phyloP scores from a whole-genome alignment of 2,797 vertebrate genomes.

The Cephalopachus bancanus region DNA sequence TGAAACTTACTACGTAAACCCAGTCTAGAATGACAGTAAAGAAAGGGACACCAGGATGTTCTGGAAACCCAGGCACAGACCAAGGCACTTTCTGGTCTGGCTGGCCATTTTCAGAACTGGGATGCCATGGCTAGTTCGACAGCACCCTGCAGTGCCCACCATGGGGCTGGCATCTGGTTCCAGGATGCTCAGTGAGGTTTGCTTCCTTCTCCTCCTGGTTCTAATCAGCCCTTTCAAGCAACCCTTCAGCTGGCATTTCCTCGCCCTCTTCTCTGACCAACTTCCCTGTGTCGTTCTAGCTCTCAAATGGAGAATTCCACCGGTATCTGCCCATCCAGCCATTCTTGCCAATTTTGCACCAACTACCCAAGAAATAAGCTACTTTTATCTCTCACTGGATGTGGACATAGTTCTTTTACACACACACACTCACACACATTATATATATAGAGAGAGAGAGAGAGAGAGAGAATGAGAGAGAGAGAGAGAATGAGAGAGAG shows the following conservation, averaged over 20 bases:
- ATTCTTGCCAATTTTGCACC: not conserved
- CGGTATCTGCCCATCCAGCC: rapidly evolving
- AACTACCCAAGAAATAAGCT: rapidly evolving
- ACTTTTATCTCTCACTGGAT: not conserved
- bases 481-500: too few species aligned
- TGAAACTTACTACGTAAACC: not conserved
- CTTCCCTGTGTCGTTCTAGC: rapidly evolving
- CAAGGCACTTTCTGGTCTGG: not conserved
- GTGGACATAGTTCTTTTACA: not conserved
- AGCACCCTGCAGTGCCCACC: too few species aligned
- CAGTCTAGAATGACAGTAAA: too few species aligned
- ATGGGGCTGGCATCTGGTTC: not conserved
- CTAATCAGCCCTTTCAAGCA: not conserved
- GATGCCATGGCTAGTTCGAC: not conserved
- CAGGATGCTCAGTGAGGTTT: rapidly evolving
- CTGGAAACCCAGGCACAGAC: not conserved
- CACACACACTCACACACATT: not conserved
- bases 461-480: too few species aligned
- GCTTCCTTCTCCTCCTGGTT: not conserved
- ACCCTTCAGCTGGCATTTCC: too few species aligned
- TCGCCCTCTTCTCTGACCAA: too few species aligned
- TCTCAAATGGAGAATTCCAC: not conserved
- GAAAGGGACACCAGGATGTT: rapidly evolving
- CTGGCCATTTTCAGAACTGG: too few species aligned
- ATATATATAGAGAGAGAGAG: too few species aligned